Base-by-base conservation (phyloP, 2,797 vertebrate genomes). In the Allochrocebus solatus region DNA sequence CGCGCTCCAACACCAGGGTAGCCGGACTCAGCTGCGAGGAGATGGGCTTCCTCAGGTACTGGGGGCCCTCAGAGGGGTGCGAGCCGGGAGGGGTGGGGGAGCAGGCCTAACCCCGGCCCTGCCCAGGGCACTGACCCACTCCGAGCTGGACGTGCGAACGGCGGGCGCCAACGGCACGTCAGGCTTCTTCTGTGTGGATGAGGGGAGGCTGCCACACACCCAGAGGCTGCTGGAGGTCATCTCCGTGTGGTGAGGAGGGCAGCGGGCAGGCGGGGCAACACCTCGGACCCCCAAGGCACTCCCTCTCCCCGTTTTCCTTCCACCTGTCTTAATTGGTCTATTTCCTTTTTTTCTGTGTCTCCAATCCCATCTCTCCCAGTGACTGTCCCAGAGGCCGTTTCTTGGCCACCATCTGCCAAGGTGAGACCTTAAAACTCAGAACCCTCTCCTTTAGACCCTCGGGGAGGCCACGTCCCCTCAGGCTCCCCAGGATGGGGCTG, bases 21-120 rank as follows among this genome's bases (percentile, higher is more conserved):
- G 99, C 99, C 0, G 98, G 98, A 86, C 99, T 99, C 95, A 99
- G 99, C 98, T 99, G 99, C 78, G 99, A 99, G 97, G 99, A 99
- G 98, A 99, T 99, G 98, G 99, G 99, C 85, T 99, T 99, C 59
- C 96, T 99, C 97, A 99, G 99, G 99, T 98, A 98, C 41, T 6
- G 1, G 72, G 91, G 78, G 4, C 67, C 55, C 93, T 16, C 0
- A 61, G 21, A 16, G 33, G 78, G 80, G 9, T 19, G 67, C n/a
- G 61, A 30, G 48, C 2, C 0, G 50, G n/a, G 72, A 2, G 11
- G 79, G 36, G n/a, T 0, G 76, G 33, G 7, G 75, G 81, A 43
- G 57, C 81, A 30, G 85, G 85, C 28, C 92, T 97, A 92, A 96
- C 79, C 28, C 19, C 84, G 48, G 91, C 76, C 90, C 74, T 3